Percentiles rank a stretch among this genome's conserved stretches.
phyloP scores from a whole-genome alignment of 2,888 invertebrate genomes.

The Gortyna flavago region DNA sequence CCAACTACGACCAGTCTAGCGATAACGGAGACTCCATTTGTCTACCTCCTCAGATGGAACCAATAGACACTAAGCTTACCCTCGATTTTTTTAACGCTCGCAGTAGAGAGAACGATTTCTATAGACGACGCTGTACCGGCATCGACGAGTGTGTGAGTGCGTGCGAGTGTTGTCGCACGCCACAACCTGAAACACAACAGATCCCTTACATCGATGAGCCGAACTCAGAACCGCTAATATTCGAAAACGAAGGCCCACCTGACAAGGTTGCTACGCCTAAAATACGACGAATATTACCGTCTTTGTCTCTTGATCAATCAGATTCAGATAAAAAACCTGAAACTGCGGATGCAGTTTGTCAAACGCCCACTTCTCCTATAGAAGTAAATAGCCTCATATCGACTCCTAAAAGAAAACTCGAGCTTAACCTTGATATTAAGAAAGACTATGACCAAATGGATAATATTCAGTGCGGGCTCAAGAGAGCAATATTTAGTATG shows the following conservation, averaged over 20 bases:
- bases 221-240: constrained; percentile 85
- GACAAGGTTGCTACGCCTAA: constrained; percentile 82
- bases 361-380: constrained; percentile 80
- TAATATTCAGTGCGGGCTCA: constrained; percentile 80
- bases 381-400: constrained; percentile 63
- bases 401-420: constrained; percentile 72
- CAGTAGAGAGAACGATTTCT: constrained; percentile 71
- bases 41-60: constrained; percentile 85
- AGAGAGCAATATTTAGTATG: constrained; percentile 80
- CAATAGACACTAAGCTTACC: constrained; percentile 83
- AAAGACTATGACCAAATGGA: constrained; percentile 77
- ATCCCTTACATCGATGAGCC: constrained; percentile 88
- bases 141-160: constrained; percentile 85
- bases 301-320: constrained; percentile 82
- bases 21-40: constrained; percentile 79
- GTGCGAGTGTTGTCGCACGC: constrained; percentile 87
- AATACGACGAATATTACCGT: constrained; percentile 85
- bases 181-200: constrained; percentile 83
- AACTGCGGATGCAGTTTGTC: constrained; percentile 84
- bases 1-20: constrained; percentile 77
- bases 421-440: constrained; percentile 78
- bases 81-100: constrained; percentile 80
- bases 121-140: constrained; percentile 81
- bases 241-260: constrained; percentile 80
- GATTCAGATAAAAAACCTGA: constrained; percentile 78